Base-by-base conservation (phyloP, 2,113 vertebrate species). In the Alouatta palliata region DNA sequence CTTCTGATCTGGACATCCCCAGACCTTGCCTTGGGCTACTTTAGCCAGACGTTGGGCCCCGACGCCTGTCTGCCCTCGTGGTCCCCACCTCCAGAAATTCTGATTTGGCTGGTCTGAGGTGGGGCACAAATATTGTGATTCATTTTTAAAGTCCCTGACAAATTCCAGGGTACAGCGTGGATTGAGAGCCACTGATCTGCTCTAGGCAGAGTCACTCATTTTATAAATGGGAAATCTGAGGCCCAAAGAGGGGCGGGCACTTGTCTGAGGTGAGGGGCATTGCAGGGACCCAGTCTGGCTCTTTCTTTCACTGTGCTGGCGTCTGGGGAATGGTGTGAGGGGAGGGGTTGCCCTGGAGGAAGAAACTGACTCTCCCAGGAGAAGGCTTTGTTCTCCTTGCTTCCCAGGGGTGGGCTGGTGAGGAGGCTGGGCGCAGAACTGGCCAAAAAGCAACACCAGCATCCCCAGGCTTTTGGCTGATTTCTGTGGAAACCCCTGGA, bases 401-500 rank as follows among this genome's bases (percentile, higher is more conserved):
- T 91, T 70, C 86, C 66, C 25, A n/a, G 86, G 30, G 43, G 23
- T 21, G 27, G 5, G 61, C 25, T 19, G 12, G 40, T 77, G 27
- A 92, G 56, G 77, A 91, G 32, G 30, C 49, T 77, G 35, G 30
- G 9, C 27, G n/a, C 58, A 45, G 49, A 73, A 9, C 52, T 40
- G 8, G 35, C 12, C 40, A n/a, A 16, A 17, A 17, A 23, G 68
- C 47, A 47, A 52, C 89, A 35, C 37, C 80, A 56, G 37, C 25
- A 12, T 17, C 58, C 80, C 23, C 32, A 45, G 40, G 25, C 54
- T 87, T 37, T 81, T 43, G 80, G 68, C 43, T 64, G 40, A 61
- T 89, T 83, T 52, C 88, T 54, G n/a, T 86, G 81, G 94, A 70
- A 90, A 37, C 21, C 87, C 77, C 71, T 37, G 37, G 45, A 90